A percentile compares a stretch with the other conserved stretches of the same genome.
Conservation (phyloP, 2,113 vertebrate genomes). For the Girardinichthys multiradiatus region DNA sequence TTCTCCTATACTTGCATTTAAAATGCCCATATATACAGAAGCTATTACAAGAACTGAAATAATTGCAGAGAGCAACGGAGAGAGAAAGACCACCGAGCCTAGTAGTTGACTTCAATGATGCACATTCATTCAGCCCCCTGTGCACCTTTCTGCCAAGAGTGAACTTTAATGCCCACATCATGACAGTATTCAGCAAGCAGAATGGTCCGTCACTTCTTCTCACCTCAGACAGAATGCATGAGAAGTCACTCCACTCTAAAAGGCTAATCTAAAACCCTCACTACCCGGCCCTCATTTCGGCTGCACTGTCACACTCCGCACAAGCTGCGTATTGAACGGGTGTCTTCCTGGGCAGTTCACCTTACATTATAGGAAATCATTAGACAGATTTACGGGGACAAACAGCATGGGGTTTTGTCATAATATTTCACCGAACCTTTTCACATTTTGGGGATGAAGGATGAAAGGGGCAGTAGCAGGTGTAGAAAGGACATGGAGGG, state of each 20-base stretch:
- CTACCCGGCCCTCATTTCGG: slow-evolving; percentile 39
- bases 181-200: slow-evolving; percentile 68
- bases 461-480: slow-evolving; percentile 27
- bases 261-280: slow-evolving; percentile 49
- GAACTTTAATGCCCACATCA: slow-evolving; percentile 70
- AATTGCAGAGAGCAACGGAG: neutral
- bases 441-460: slow-evolving; percentile 49
- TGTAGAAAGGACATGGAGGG: slow-evolving; percentile 31
- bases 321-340: slow-evolving; percentile 33
- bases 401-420: slow-evolving; percentile 55
- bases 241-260: slow-evolving; percentile 65
- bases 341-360: slow-evolving; percentile 50
- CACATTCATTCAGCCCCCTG: slow-evolving; percentile 55
- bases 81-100: slow-evolving; percentile 18
- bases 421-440: slow-evolving; percentile 65
- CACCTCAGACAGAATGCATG: slow-evolving; percentile 50
- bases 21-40: slow-evolving; percentile 19
- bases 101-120: slow-evolving; percentile 47
- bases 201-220: slow-evolving; percentile 69
- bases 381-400: slow-evolving; percentile 72
- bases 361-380: slow-evolving; percentile 73
- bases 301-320: slow-evolving; percentile 37
- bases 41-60: slow-evolving; percentile 41
- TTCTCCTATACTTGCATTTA: slow-evolving; percentile 12
- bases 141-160: slow-evolving; percentile 62